These are phyloP conservation scores for Strix occidentalis DNA, from an alignment of 2,797 vertebrate species.

Conservation along the genomic window DNA sequence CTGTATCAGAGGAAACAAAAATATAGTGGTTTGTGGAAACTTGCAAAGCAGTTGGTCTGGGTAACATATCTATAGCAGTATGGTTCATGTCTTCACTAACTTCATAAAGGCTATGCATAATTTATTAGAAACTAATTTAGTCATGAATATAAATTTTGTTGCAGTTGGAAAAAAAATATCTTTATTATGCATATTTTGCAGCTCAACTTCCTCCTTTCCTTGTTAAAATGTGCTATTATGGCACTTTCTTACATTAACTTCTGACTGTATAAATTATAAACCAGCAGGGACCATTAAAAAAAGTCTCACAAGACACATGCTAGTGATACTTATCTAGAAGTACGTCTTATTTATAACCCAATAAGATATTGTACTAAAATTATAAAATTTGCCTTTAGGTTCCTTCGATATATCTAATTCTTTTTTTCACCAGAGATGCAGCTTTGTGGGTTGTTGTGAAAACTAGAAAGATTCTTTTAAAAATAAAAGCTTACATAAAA, in stretches of 20 bases:
- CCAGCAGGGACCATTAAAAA: neutral
- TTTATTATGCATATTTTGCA: conserved; percentile 67
- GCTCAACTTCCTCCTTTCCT: conserved; percentile 35
- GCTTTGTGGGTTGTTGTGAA: neutral
- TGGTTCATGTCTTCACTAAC: conserved; percentile 45
- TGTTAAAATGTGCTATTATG: conserved; percentile 41
- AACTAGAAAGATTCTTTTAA: neutral
- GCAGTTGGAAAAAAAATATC: conserved; percentile 6
- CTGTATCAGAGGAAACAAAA: neutral
- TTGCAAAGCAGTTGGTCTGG: neutral
- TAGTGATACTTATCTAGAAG: neutral
- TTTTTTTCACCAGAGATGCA: neutral
- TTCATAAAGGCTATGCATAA: conserved; percentile 69
- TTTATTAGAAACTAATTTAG: conserved; percentile 74
- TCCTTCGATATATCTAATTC: neutral
- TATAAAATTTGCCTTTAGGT: neutral
- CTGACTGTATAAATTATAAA: conserved; percentile 39
- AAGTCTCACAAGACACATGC: conserved; percentile 20
- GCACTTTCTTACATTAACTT: conserved; percentile 39
- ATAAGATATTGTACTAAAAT: conserved; percentile 8
- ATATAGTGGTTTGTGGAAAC: neutral
- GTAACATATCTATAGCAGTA: neutral
- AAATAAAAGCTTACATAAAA: neutral
- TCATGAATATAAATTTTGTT: conserved; percentile 68
- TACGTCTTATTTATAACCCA: conserved; percentile 45